These are phyloP conservation scores for Dendrocopos noguchii DNA, from an alignment of 2,113 vertebrate genomes.

Conservation along the genomic window DNA sequence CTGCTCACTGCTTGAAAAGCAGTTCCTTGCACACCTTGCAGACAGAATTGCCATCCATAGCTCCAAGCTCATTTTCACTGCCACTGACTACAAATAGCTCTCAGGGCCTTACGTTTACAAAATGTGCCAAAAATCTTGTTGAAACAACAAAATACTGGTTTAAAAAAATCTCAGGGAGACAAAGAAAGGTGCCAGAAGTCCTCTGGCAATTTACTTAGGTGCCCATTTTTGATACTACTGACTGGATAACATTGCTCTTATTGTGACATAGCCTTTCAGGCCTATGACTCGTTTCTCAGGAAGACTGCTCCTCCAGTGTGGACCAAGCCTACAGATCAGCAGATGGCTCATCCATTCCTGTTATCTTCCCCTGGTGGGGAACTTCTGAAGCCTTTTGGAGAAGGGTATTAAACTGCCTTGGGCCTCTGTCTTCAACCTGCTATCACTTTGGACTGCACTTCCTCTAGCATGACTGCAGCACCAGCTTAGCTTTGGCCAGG, in stretches of 20 bases:
- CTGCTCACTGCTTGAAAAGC: neutral
- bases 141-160: neutral
- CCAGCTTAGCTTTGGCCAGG: neutral
- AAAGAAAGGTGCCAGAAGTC: neutral
- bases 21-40: neutral
- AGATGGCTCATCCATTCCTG: neutral
- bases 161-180: neutral
- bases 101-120: neutral
- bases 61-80: accelerated
- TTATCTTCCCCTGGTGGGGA: neutral
- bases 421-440: neutral
- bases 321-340: neutral
- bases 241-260: neutral
- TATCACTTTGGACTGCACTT: neutral
- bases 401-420: neutral
- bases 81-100: neutral
- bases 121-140: neutral
- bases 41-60: neutral
- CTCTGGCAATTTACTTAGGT: neutral
- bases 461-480: neutral
- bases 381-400: neutral
- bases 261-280: neutral
- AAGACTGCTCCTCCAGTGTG: neutral
- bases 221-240: neutral
- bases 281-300: neutral